phyloP scores from a whole-genome alignment of 2,797 vertebrate genomes.

The Nasua narica region DNA sequence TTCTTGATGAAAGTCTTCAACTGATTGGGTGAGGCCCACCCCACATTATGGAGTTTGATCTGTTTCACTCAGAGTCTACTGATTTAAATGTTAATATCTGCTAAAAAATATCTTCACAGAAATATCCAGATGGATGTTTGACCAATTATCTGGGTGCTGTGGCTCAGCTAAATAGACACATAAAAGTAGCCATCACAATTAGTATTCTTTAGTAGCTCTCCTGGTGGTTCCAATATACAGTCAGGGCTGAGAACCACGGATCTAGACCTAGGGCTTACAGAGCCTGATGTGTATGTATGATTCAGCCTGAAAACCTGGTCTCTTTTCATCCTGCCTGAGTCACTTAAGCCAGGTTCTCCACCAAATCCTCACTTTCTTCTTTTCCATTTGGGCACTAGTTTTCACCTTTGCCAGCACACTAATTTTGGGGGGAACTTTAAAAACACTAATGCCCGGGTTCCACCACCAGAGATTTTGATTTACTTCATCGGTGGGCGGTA shows the following conservation, averaged over 20 bases:
- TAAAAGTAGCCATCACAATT: background rate
- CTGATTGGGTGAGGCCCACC: background rate
- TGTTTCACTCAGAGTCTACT: background rate
- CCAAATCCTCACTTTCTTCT: background rate
- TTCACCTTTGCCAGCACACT: background rate
- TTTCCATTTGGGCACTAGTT: background rate
- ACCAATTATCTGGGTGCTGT: background rate
- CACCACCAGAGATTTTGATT: background rate
- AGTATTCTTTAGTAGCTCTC: background rate
- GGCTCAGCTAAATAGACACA: background rate
- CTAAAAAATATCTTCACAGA: background rate
- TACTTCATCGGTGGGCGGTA: background rate
- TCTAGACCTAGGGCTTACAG: background rate
- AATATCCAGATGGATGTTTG: background rate
- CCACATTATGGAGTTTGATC: background rate
- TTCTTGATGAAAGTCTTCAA: background rate
- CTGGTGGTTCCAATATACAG: background rate
- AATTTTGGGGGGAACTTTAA: background rate
- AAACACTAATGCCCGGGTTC: background rate
- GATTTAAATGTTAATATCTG: background rate
- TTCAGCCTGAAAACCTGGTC: background rate
- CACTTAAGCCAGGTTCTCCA: background rate
- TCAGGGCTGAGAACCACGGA: background rate
- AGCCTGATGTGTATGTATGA: background rate
- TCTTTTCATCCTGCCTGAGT: background rate